These are phyloP conservation scores for Nematostella vectensis DNA, from an alignment of 92 coral and sea anemone species.

Conservation along the genomic window DNA sequence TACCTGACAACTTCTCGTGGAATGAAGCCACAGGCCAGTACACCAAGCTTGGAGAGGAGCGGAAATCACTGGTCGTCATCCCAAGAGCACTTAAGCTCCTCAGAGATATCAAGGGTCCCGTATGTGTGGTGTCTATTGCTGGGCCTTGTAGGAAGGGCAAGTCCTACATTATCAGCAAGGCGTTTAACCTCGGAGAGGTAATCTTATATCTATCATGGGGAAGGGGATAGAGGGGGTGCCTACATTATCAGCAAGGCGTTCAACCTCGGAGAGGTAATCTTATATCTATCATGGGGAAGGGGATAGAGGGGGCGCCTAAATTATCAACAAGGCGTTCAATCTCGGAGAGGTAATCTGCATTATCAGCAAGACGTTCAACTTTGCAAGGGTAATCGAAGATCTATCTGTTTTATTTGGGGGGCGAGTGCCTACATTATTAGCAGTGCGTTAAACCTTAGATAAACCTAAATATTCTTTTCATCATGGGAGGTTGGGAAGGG, in stretches of 20 bases:
- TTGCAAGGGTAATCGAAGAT: too few species aligned
- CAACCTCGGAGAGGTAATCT: not conserved
- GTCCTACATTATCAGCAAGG: slow-evolving; percentile 65
- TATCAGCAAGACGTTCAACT: too few species aligned
- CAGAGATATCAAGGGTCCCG: slow-evolving; percentile 48
- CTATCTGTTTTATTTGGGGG: too few species aligned
- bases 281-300: too few species aligned
- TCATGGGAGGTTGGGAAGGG: too few species aligned
- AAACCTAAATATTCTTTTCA: too few species aligned
- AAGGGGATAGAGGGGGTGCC: not conserved
- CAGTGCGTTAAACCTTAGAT: not conserved
- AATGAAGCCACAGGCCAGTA: slow-evolving; percentile 42
- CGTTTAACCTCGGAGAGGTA: slow-evolving; percentile 61
- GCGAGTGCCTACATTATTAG: not conserved
- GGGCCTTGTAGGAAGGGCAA: slow-evolving; percentile 86
- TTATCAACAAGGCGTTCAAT: not conserved
- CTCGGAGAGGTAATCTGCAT: not conserved
- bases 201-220: too few species aligned
- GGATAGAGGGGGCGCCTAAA: not conserved
- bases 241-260: not conserved
- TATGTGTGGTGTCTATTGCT: slow-evolving; percentile 76
- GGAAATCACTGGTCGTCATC: slow-evolving; percentile 23
- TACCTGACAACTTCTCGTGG: slow-evolving; percentile 66
- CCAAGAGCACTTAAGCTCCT: slow-evolving; percentile 47
- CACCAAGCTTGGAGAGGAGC: slow-evolving; percentile 13